Evolutionary conservation across 2,797 vertebrate species (phyloP).

Genomic region (Hapalemur alaotrensis): DNA sequence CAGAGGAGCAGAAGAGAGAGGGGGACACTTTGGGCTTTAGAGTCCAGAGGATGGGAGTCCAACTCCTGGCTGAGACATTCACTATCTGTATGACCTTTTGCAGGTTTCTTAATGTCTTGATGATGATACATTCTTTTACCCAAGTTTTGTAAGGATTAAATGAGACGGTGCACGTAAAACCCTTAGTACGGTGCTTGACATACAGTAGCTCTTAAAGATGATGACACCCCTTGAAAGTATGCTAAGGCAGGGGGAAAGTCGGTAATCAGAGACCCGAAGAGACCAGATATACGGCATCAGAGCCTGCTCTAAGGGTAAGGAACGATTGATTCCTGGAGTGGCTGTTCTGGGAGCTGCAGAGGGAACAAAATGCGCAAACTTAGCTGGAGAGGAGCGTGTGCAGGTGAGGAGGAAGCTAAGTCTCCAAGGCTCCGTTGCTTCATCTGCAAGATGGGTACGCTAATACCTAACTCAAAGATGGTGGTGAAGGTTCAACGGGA

Average conservation of each 20-base stretch:
- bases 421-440: neutral
- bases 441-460: neutral
- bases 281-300: neutral
- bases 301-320: neutral
- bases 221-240: neutral
- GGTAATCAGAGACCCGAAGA: neutral
- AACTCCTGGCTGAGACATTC: neutral
- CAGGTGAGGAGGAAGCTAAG: neutral
- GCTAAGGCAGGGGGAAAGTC: neutral
- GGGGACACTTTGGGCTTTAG: neutral
- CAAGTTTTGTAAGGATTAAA: neutral
- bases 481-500: neutral
- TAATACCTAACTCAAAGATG: neutral
- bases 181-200: neutral
- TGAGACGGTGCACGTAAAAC: neutral
- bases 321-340: neutral
- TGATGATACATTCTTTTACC: neutral
- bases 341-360: neutral
- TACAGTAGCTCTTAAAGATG: neutral
- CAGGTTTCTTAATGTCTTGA: neutral
- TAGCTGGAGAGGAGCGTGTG: neutral
- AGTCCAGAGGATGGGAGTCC: neutral
- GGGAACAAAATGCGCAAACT: neutral
- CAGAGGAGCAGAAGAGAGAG: neutral
- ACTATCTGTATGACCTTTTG: too few relatives aligned